Base-by-base conservation (phyloP, 1,140 invertebrate species). In the Fopius arisanus region DNA sequence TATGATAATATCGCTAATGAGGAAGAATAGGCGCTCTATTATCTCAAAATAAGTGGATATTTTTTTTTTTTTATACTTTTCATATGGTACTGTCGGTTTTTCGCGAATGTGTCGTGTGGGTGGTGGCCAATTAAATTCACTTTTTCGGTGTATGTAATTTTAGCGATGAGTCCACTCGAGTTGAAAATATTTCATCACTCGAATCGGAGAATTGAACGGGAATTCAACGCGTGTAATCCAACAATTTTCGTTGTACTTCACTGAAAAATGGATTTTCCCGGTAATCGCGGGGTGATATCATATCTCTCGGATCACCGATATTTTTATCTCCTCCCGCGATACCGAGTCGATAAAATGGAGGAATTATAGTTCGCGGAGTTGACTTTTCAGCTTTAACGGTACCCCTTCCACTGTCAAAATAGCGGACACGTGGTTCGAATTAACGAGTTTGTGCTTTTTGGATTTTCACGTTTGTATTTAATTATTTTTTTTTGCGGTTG, bases 301-400 rank as follows among this genome's bases (percentile, higher is more conserved):
- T 84, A 84, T 84, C 81, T 75, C 54, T 51, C 75, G 76, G 74
- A 84, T 84, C 81, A 80, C 29, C 72, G 80, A 77, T 84, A 83
- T 84, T 84, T 84, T 82, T 82, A 59, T 59, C 54, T 59, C 54
- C 7, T 51, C 43, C 43, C 0, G 78, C 78, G 41, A 14, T 28
- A 29, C 26, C 48, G 12, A 37, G 33, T 37, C 33, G 12, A 10
- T 37, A 37, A 10, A 10, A 37, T 7, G 33, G 33, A 10, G 33
- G 43, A 40, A 43, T 31, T 41, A 65, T n/a, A 21, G 43, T 54
- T 26, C 62, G 7, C 48, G 28, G 43, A 68, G 16, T 14, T 16
- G 28, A 48, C 7, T 10, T 40, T 68, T 37, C 2, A 23, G 14
- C 43, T 51, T 51, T 21, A 12, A 51, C 19, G n/a, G n/a, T 51